Percentiles rank a stretch among this genome's conserved stretches.
phyloP scores from a whole-genome alignment of 2,113 vertebrate genomes.

The Odocoileus hemionus region DNA sequence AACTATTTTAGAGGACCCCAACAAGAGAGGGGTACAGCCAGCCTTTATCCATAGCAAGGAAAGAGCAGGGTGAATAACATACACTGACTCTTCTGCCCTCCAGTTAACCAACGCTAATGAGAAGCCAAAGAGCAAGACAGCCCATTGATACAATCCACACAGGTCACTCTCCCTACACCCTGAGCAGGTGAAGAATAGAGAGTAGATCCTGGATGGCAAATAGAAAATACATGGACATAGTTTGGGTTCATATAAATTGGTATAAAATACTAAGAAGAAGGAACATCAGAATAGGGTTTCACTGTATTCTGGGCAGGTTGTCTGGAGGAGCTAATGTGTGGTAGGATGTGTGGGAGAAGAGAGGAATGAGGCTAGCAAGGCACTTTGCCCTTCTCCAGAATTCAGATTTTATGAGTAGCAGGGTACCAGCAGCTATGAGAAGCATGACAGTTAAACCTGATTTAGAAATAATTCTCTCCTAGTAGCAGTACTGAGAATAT shows the following conservation, averaged over 20 bases:
- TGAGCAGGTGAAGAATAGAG: not conserved
- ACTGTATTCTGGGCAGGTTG: not conserved
- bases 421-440: not conserved
- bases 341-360: not conserved
- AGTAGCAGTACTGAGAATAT: not conserved
- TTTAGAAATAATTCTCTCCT: not conserved
- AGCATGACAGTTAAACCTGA: not conserved
- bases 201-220: not conserved
- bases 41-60: not conserved
- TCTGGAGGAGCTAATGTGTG: not conserved
- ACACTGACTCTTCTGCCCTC: not conserved
- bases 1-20: not conserved
- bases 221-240: not conserved
- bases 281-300: not conserved
- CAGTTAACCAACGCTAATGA: not conserved
- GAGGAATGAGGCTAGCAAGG: not conserved
- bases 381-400: not conserved
- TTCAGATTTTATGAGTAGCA: not conserved
- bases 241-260: not conserved
- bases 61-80: not conserved
- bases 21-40: not conserved
- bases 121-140: not conserved
- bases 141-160: not conserved
- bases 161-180: not conserved
- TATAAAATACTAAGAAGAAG: not conserved